Evolutionary conservation across 1,140 invertebrate genomes (phyloP), one percentile per base, ranked within the genome.

Genomic region (Aricia agestis): DNA sequence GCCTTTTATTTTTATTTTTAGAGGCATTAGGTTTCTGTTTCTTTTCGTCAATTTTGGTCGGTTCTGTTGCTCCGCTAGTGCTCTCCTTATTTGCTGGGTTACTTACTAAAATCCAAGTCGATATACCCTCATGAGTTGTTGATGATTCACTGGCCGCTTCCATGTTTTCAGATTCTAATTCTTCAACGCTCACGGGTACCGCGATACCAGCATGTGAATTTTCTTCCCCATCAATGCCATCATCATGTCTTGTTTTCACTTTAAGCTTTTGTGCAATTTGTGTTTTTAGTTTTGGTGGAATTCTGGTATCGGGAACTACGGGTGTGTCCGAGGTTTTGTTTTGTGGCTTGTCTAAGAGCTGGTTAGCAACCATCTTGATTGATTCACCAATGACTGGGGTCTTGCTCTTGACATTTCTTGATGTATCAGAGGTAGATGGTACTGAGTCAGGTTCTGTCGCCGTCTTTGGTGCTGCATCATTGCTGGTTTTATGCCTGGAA

Each of bases 101-200:
- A 58, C 94, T 95, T 25, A 96, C 80, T n/a, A 96, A 86, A 74
- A 96, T 94, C 95, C 95, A 96, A 3, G 95, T 96, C 2, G 95
- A 96, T 70, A 96, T 92, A 6, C 95, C 94, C 77, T 94, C 93
- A 57, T 93, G 93, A 0, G 94, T 92, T 0, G 94, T 95, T 11
- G 94, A 93, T 2, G 93, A 91, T 80, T 91, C 87, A 66, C 72
- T 81, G 15, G 83, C 82, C 71, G 93, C 88, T n/a, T 82, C 78
- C 74, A 78, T 83, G 73, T 85, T 87, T 86, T 90, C 89, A 67
- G 82, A 80, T 80, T 93, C 92, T 11, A 93, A 74, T 70, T 93
- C 92, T 79, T 93, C 92, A 70, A 91, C 80, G 52, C 92, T 90
- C 1, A 94, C 81, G 2, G 94, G 94, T 32, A 94, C 92, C 4